Evolutionary conservation across 2,113 vertebrate genomes (phyloP).

Genomic region (Prionailurus bengalensis): DNA sequence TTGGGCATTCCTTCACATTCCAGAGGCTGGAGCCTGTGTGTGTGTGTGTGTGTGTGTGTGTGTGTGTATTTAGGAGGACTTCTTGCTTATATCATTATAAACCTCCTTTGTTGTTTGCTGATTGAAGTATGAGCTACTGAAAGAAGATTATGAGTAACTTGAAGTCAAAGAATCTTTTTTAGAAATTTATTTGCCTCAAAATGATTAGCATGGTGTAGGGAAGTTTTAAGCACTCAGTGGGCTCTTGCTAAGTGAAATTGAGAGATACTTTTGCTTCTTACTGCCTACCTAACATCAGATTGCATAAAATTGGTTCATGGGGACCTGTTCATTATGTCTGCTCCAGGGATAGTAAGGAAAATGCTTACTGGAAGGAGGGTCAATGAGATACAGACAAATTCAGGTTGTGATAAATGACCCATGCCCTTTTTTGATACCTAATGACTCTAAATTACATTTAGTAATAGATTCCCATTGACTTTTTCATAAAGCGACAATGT

Average conservation of each 20-base stretch:
- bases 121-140: conserved; percentile 48
- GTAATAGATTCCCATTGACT: conserved; percentile 44
- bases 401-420: neutral
- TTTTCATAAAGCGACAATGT: neutral
- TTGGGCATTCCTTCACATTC: conserved; percentile 69
- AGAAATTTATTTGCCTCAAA: conserved; percentile 40
- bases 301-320: neutral
- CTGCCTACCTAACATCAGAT: neutral
- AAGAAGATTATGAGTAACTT: conserved; percentile 37
- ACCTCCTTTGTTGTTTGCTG: conserved; percentile 45
- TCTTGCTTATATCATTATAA: conserved; percentile 45
- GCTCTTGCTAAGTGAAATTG: conserved; percentile 44
- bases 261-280: conserved; percentile 47
- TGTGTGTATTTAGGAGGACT: neutral
- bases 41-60: neutral
- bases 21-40: conserved; percentile 11
- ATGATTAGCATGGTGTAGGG: conserved; percentile 40
- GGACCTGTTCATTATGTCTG: conserved; percentile 17
- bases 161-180: conserved; percentile 25
- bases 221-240: conserved; percentile 26
- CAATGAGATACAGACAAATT: conserved; percentile 39
- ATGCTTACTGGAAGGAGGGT: conserved; percentile 4
- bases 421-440: neutral
- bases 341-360: neutral
- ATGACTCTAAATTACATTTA: conserved; percentile 58